These are phyloP conservation scores for Anoplophora glabripennis DNA, from an alignment of 1,140 invertebrate species.

Conservation along the genomic window DNA sequence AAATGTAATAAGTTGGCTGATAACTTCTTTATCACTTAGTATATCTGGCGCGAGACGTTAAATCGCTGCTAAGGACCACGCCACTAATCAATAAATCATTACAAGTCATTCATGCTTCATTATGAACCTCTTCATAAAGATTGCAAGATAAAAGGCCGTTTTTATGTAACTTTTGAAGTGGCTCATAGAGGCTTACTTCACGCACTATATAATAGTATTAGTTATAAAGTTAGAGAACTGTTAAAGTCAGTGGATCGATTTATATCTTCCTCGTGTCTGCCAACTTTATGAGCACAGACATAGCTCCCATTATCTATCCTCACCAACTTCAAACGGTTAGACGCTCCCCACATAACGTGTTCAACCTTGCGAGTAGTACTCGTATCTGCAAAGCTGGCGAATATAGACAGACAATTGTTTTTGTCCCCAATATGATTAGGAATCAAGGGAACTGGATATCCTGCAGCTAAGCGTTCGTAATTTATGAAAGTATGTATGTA, in stretches of 20 bases:
- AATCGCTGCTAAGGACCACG: too few species aligned
- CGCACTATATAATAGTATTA: conserved; percentile 29
- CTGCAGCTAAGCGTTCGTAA: too few species aligned
- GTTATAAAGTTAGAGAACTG: conserved; percentile 32
- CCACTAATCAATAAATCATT: too few species aligned
- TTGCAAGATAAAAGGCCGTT: conserved; percentile 16
- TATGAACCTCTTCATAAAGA: background rate
- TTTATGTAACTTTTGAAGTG: conserved; percentile 28
- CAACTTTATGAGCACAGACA: conserved; percentile 32
- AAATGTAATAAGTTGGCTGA: too few species aligned
- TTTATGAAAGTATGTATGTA: too few species aligned
- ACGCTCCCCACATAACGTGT: background rate
- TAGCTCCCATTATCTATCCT: conserved; percentile 30
- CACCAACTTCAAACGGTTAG: conserved; percentile 24
- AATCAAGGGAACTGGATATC: too few species aligned
- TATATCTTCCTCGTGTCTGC: conserved; percentile 39
- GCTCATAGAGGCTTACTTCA: conserved; percentile 28
- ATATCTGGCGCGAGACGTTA: too few species aligned
- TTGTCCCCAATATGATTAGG: too few species aligned
- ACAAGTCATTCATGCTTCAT: too few species aligned
- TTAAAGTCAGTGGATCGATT: conserved; percentile 39
- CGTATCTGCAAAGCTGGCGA: background rate
- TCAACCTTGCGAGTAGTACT: conserved; percentile 6
- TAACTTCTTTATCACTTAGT: too few species aligned
- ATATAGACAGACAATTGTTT: too few species aligned